Conservation (phyloP, 2,113 vertebrate species). For the Phylloscopus trochiloides region DNA sequence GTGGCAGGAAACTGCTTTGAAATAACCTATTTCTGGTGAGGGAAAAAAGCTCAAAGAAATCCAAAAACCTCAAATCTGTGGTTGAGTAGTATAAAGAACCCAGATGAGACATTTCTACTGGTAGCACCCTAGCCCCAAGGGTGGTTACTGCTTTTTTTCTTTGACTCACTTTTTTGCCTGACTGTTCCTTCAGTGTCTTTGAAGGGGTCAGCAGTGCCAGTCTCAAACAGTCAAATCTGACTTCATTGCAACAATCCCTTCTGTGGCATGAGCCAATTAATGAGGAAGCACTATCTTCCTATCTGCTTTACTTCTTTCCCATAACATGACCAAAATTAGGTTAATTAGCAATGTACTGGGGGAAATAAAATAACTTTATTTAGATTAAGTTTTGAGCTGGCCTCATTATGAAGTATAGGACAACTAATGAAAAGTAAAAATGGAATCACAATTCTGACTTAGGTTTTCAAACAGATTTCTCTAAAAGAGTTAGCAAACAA, state of each 20-base stretch:
- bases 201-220: neutral
- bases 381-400: slow-evolving; percentile 16
- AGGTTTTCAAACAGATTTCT: neutral
- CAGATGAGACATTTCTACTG: neutral
- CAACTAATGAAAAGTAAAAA: neutral
- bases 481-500: neutral
- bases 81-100: neutral
- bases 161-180: neutral
- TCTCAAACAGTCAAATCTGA: neutral
- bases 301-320: slow-evolving; percentile 7
- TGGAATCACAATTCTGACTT: neutral
- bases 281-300: neutral
- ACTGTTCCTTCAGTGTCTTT: neutral
- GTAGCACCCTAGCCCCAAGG: neutral
- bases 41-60: neutral
- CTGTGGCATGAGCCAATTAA: slow-evolving; percentile 19
- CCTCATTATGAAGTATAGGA: neutral
- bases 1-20: neutral
- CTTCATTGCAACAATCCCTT: neutral
- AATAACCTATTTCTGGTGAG: neutral
- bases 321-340: slow-evolving; percentile 33
- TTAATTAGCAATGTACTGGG: slow-evolving; percentile 47
- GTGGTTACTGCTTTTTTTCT: neutral
- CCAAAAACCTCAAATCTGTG: neutral
- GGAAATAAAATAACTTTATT: slow-evolving; percentile 42